These are phyloP conservation scores for Greenwoodochromis staneri DNA, from an alignment of 2,113 vertebrate genomes.

Conservation along the genomic window DNA sequence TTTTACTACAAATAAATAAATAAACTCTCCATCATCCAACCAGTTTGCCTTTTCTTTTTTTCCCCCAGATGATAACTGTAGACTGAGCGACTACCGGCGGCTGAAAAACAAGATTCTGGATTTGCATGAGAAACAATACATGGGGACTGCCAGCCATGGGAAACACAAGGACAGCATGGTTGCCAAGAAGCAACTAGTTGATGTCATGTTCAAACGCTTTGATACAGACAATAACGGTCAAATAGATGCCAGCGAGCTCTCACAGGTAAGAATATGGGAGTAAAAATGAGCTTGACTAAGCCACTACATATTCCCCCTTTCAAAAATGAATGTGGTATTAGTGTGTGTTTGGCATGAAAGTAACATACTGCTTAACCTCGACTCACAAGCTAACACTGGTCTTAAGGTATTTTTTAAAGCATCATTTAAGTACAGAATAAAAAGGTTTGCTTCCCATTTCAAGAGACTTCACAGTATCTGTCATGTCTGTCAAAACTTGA, in stretches of 20 bases:
- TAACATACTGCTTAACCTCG: neutral
- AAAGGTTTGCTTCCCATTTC: neutral
- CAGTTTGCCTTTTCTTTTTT: neutral
- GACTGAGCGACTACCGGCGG: conserved; percentile 77
- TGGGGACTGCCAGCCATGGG: conserved; percentile 64
- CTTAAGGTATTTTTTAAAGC: neutral
- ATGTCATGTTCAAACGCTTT: conserved; percentile 88
- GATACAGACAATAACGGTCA: conserved; percentile 81
- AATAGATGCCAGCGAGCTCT: conserved; percentile 84
- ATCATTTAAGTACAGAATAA: neutral
- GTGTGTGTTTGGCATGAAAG: neutral
- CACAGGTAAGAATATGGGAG: conserved; percentile 76
- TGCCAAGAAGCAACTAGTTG: conserved; percentile 81
- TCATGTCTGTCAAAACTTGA: neutral
- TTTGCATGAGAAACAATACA: conserved; percentile 77
- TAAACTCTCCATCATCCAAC: neutral
- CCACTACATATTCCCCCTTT: neutral
- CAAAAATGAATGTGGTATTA: neutral
- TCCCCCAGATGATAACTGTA: conserved; percentile 84
- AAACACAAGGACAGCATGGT: conserved; percentile 70
- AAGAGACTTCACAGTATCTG: neutral
- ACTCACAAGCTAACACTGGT: neutral
- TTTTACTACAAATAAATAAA: neutral
- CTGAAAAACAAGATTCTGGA: conserved; percentile 85
- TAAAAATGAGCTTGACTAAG: neutral